phyloP scores from a whole-genome alignment of 2,797 vertebrate species.

The Zenarchopterus dispar region DNA sequence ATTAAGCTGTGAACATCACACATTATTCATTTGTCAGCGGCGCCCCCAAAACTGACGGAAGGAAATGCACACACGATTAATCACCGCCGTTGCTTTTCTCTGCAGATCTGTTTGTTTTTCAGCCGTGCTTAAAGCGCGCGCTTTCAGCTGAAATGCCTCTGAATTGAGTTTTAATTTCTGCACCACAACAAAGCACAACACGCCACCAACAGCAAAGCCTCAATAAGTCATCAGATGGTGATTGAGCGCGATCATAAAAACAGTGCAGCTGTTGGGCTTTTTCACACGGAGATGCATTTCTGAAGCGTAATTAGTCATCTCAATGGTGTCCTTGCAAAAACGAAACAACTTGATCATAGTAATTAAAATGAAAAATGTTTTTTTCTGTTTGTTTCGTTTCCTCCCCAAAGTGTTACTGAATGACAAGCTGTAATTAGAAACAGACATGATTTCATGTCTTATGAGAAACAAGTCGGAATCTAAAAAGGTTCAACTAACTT shows the following conservation, averaged over 20 bases:
- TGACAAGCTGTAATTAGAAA: constrained; percentile 16
- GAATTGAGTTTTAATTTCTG: constrained; percentile 54
- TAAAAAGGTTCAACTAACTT: no score
- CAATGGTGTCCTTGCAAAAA: constrained; percentile 5
- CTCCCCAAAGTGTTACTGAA: background rate
- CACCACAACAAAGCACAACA: constrained; percentile 20
- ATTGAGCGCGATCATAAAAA: constrained; percentile 58
- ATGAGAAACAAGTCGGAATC: background rate
- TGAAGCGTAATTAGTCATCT: constrained; percentile 24
- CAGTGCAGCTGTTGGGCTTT: constrained; percentile 43
- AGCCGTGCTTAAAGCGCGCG: constrained; percentile 9
- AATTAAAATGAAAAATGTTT: constrained; percentile 30
- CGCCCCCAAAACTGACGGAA: constrained; percentile 50
- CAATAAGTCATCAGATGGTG: constrained; percentile 51
- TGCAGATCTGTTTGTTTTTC: constrained; percentile 43
- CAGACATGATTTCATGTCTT: constrained; percentile 9
- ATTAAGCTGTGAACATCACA: constrained; percentile 60
- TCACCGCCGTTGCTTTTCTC: constrained; percentile 46
- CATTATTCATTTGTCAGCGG: constrained; percentile 63
- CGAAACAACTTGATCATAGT: constrained; percentile 29
- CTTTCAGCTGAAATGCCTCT: constrained; percentile 37
- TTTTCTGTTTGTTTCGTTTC: constrained; percentile 1
- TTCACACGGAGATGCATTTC: constrained; percentile 18
- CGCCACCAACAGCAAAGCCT: constrained; percentile 27
- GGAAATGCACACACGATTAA: constrained; percentile 64